phyloP scores from a whole-genome alignment of 2,888 invertebrate genomes.

The Danaus chrysippus region DNA sequence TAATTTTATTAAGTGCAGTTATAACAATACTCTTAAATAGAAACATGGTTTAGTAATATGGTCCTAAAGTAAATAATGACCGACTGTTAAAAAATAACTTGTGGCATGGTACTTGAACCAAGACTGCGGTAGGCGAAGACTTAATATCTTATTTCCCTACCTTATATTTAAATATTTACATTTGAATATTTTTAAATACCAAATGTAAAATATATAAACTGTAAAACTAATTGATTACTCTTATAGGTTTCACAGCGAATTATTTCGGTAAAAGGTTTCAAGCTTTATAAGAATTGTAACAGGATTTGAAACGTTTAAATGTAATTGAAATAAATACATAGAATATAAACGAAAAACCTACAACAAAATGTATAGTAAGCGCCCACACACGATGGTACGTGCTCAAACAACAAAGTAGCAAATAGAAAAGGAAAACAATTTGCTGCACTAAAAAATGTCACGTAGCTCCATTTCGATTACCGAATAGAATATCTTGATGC shows the following conservation, averaged over 20 bases:
- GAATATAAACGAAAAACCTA: constrained; percentile 15
- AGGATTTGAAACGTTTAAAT: too few relatives aligned
- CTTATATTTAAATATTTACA: neutral
- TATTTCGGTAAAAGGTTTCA: too few relatives aligned
- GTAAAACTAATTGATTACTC: too few relatives aligned
- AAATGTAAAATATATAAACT: neutral
- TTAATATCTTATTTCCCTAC: constrained; percentile 21
- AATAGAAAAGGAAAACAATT: constrained; percentile 42
- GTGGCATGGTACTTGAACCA: constrained; percentile 59
- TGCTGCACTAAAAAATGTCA: constrained; percentile 47
- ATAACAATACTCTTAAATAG: constrained; percentile 29
- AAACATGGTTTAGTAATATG: constrained; percentile 51
- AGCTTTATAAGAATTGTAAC: too few relatives aligned
- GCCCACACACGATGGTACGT: constrained; percentile 68
- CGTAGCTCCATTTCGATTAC: constrained; percentile 41
- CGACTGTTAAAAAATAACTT: constrained; percentile 62
- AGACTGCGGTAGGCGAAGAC: constrained; percentile 67
- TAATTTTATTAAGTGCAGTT: constrained; percentile 13
- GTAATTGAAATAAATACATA: neutral
- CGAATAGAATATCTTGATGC: constrained; percentile 31
- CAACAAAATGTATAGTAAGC: constrained; percentile 35
- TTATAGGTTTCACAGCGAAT: too few relatives aligned
- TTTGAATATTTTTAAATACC: neutral
- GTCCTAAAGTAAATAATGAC: constrained; percentile 70
- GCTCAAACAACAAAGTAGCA: constrained; percentile 48